Evolutionary conservation across 2,797 vertebrate genomes (phyloP), one percentile per base, ranked within the genome.

Genomic region (Hyperoplus immaculatus): DNA sequence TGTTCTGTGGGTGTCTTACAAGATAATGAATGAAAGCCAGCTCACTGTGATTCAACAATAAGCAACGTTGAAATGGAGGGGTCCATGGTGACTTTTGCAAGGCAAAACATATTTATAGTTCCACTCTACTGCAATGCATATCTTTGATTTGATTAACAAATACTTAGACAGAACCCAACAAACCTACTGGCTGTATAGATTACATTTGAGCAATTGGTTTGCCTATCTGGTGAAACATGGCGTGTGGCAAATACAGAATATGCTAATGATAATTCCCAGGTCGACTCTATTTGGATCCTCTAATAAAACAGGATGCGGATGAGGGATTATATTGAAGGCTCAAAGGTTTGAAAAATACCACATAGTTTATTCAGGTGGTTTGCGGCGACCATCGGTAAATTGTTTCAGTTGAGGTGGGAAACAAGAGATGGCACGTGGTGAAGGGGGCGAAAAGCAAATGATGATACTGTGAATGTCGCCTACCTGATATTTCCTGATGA

Each of bases 401-500:
- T 75, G 58, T 72, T 86, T 67, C 3, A 78, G 83, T 6, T 55
- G 41, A 6, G 9, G 12, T 56, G 77, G 13, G 3, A 29, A 29
- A 53, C 53, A 11, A 38, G 47, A 42, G 45, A 21, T 55, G 72
- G 43, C 88, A 89, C 69, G 84, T 90, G 87, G 69, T n/a, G 69
- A 54, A 14, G 66, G 29, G 55, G 49, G 14, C 8, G 16, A 67
- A n/a, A 38, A 18, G 74, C 43, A 21, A 9, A 47, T 6, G 77
- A 18, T 69, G 72, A 57, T 62, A 29, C 6, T 45, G 68, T 63
- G 51, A 21, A 6, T 46, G 39, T 70, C 72, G 13, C 93, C 82
- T 87, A 98, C 97, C 97, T 97, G 97, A 96, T 93, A 98, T 97
- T 91, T 98, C 97, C 93, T 98, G 97, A 90, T 95, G 97, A 89